Conservation (phyloP, 1,140 invertebrate genomes). For the Trinorchestia longiramus region DNA sequence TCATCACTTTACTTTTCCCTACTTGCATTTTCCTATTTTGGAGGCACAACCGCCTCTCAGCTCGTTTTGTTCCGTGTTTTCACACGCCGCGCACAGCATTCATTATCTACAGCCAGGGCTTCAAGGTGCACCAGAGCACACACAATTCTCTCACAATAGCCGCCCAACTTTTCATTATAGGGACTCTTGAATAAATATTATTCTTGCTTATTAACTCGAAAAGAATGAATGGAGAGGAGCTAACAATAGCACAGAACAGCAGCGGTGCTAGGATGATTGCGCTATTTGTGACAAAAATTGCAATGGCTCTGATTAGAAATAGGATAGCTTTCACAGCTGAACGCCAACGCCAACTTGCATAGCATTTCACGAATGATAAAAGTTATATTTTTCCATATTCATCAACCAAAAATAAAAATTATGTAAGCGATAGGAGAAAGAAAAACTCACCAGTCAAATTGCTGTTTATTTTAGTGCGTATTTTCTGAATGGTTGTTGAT, state of each 20-base stretch:
- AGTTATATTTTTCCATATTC: background rate
- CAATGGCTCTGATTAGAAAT: background rate
- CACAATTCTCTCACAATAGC: constrained; percentile 27
- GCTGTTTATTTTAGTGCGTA: background rate
- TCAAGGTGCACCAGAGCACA: background rate
- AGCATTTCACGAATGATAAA: background rate
- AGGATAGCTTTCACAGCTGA: background rate
- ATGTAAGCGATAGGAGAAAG: background rate
- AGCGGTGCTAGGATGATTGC: background rate
- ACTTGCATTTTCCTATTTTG: background rate
- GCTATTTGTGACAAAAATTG: background rate
- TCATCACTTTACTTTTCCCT: background rate
- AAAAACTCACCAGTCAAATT: background rate
- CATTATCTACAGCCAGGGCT: background rate
- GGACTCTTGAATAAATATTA: constrained; percentile 42
- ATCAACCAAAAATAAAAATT: background rate
- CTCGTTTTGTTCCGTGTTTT: background rate
- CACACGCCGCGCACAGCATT: background rate
- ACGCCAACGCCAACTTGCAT: background rate
- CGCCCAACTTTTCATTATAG: constrained; percentile 34
- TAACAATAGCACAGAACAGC: background rate
- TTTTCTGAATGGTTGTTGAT: background rate
- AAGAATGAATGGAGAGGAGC: background rate
- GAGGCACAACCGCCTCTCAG: background rate
- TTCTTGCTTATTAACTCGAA: constrained; percentile 48